Evolutionary conservation across 2,113 vertebrate genomes (phyloP).

Genomic region (Hemibagrus wyckioides): DNA sequence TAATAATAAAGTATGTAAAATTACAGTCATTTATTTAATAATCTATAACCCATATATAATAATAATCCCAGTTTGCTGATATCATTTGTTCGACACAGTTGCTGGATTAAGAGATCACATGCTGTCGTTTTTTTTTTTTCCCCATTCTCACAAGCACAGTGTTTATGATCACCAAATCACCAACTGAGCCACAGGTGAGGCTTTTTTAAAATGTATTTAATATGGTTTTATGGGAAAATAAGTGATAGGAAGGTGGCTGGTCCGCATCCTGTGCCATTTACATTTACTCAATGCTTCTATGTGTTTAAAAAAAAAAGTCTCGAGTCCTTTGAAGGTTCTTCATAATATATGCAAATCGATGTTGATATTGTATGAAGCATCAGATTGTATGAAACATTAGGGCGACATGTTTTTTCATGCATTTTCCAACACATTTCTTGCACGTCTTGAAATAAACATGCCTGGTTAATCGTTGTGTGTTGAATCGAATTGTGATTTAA

Average conservation of each 20-base stretch:
- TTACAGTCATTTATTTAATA: neutral
- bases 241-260: constrained; percentile 26
- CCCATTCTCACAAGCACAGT: neutral
- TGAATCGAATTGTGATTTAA: constrained; percentile 6
- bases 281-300: neutral
- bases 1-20: neutral
- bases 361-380: neutral
- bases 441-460: constrained; percentile 36
- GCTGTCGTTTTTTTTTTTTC: neutral
- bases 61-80: neutral
- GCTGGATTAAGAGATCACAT: neutral
- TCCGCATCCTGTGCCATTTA: constrained; percentile 18
- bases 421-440: constrained; percentile 34
- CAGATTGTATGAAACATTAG: constrained; percentile 4
- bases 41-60: neutral
- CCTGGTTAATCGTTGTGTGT: neutral
- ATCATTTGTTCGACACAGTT: neutral
- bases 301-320: neutral
- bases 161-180: neutral
- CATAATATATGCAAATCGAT: constrained; percentile 25
- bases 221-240: neutral
- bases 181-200: neutral
- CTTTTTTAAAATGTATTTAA: neutral
- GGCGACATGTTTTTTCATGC: constrained; percentile 19
- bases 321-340: neutral